phyloP scores from a whole-genome alignment of 2,113 vertebrate genomes.

The Formicarius rufipectus region DNA sequence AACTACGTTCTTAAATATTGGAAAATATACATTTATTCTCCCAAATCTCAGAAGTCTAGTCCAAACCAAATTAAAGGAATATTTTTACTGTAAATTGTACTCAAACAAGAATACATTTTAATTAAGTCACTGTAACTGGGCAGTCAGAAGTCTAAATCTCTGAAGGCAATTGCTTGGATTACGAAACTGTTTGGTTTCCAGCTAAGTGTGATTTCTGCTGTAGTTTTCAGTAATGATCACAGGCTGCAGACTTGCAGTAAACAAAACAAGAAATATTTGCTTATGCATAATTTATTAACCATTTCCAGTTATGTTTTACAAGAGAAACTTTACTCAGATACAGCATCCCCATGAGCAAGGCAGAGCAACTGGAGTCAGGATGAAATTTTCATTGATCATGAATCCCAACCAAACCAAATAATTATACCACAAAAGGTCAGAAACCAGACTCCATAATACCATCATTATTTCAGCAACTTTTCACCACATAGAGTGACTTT shows the following conservation, averaged over 20 bases:
- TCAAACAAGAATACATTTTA: constrained; percentile 20
- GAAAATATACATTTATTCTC: background rate
- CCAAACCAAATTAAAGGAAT: constrained; percentile 8
- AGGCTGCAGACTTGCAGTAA: constrained; percentile 2
- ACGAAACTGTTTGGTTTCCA: background rate
- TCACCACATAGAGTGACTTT: background rate
- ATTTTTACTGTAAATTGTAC: constrained; percentile 22
- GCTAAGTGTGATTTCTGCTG: background rate
- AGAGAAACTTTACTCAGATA: background rate
- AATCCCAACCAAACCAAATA: constrained; percentile 28
- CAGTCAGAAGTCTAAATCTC: background rate
- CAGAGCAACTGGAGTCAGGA: background rate
- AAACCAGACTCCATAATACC: background rate
- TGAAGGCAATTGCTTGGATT: background rate
- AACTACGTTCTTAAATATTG: background rate
- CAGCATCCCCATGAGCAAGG: background rate
- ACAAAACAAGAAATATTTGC: constrained; percentile 13
- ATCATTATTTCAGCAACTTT: background rate
- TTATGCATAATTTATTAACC: constrained; percentile 66
- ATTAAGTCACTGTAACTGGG: background rate
- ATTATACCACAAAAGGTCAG: constrained; percentile 28
- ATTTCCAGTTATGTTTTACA: constrained; percentile 52
- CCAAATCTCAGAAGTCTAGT: background rate
- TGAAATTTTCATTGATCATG: constrained; percentile 35
- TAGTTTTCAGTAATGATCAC: background rate